A percentile compares a stretch with the other conserved stretches of the same genome.
Evolutionary conservation across 1,140 invertebrate species (phyloP).

Genomic region (Polyergus mexicanus): DNA sequence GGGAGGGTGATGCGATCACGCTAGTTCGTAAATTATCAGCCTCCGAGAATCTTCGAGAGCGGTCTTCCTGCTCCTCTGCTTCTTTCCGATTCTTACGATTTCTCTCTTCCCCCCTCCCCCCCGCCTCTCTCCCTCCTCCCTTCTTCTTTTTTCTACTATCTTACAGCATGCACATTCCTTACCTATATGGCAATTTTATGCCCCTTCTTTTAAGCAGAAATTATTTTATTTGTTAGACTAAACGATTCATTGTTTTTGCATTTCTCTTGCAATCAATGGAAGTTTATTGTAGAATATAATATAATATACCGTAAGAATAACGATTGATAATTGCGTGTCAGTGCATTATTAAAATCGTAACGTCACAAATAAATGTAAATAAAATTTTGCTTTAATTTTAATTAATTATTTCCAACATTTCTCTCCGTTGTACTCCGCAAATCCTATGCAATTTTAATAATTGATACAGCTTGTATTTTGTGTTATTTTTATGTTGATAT

Average conservation of each 20-base stretch:
- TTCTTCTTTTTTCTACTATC: neutral
- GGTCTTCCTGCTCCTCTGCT: neutral
- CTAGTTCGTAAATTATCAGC: slow-evolving; percentile 80
- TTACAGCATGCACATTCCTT: neutral
- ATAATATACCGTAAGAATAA: neutral
- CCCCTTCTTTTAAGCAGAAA: neutral
- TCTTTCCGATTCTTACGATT: slow-evolving; percentile 17
- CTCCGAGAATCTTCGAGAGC: slow-evolving; percentile 66
- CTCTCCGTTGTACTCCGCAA: neutral
- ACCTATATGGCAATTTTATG: neutral
- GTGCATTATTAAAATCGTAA: neutral
- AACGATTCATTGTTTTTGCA: neutral
- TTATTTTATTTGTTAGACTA: slow-evolving; percentile 14
- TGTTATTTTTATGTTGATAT: neutral
- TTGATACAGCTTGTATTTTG: neutral
- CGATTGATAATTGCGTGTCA: neutral
- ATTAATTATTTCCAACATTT: neutral
- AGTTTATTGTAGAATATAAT: neutral
- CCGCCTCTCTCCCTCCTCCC: no score
- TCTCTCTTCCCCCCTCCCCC: no score
- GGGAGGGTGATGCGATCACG: slow-evolving; percentile 74
- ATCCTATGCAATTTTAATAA: neutral
- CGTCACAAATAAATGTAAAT: neutral
- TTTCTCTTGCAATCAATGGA: neutral
- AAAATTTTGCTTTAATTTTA: neutral